A percentile compares a stretch with the other conserved stretches of the same genome.
phyloP scores from a whole-genome alignment of 2,888 invertebrate species.

The Lissocephala sabroskyi region DNA sequence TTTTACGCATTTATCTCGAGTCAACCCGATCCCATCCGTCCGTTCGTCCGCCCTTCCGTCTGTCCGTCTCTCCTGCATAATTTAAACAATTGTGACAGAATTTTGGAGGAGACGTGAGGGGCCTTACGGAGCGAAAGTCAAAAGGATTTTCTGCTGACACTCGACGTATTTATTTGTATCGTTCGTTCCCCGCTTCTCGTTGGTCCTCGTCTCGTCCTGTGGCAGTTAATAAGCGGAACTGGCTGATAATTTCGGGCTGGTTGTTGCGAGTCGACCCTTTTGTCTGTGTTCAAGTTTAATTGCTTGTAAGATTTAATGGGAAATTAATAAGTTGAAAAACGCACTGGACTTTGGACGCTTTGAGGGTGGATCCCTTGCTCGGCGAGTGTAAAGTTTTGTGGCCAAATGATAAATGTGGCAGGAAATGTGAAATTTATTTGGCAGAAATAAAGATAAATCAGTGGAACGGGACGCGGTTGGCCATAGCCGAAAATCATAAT shows the following conservation, averaged over 20 bases:
- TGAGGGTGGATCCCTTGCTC: too few species aligned
- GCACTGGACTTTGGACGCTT: too few species aligned
- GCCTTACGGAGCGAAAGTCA: too few species aligned
- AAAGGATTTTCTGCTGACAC: conserved; percentile 24
- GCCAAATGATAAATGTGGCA: conserved; percentile 25
- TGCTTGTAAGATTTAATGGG: conserved; percentile 47
- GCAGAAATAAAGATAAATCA: conserved; percentile 7
- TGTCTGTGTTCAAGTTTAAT: conserved; percentile 27
- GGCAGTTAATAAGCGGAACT: conserved; percentile 52
- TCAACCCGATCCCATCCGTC: not conserved
- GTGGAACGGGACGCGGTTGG: too few species aligned
- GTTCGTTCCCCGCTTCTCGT: too few species aligned
- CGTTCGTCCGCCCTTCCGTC: not conserved
- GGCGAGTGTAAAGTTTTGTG: conserved; percentile 16
- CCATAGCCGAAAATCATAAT: too few species aligned
- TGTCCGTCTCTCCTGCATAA: conserved; percentile 7
- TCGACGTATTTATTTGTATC: conserved; percentile 37
- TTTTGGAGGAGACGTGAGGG: too few species aligned
- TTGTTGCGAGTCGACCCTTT: conserved; percentile 3
- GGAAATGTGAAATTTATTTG: conserved; percentile 35
- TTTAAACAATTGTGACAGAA: conserved; percentile 41
- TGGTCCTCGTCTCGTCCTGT: too few species aligned
- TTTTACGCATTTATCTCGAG: conserved; percentile 22
- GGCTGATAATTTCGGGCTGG: conserved; percentile 46
- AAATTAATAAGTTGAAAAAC: conserved; percentile 54